These are phyloP conservation scores for Cephalopholis sonnerati DNA, from an alignment of 2,113 vertebrate genomes.

Conservation along the genomic window DNA sequence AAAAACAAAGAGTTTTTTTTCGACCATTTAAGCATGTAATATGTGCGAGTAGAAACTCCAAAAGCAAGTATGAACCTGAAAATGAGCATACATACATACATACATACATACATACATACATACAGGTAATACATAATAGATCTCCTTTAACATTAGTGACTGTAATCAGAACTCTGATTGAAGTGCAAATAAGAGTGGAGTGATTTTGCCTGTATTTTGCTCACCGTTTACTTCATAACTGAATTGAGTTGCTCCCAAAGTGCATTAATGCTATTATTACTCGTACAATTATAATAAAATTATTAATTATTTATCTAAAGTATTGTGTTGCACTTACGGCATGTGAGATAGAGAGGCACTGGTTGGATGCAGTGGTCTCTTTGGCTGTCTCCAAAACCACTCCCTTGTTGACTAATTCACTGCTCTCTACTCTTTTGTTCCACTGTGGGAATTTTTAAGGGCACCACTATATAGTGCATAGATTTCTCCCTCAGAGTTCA, in stretches of 20 bases:
- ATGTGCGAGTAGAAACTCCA: too few species aligned
- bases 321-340: neutral
- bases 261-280: neutral
- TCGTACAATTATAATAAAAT: neutral
- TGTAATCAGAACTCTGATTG: neutral
- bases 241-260: neutral
- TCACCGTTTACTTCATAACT: neutral
- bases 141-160: conserved; percentile 5
- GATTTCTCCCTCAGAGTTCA: neutral
- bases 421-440: neutral
- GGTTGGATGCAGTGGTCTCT: neutral
- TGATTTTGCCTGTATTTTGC: neutral
- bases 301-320: neutral
- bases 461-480: neutral
- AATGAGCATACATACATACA: too few species aligned
- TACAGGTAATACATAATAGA: too few species aligned
- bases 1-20: too few species aligned
- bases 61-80: too few species aligned
- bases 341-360: neutral
- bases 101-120: too few species aligned
- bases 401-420: neutral
- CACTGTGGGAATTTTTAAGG: neutral
- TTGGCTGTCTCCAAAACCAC: neutral
- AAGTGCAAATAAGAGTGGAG: neutral
- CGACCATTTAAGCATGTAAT: too few species aligned